Evolutionary conservation across 2,888 invertebrate species (phyloP).

Genomic region (Allophyes oxyacanthae): DNA sequence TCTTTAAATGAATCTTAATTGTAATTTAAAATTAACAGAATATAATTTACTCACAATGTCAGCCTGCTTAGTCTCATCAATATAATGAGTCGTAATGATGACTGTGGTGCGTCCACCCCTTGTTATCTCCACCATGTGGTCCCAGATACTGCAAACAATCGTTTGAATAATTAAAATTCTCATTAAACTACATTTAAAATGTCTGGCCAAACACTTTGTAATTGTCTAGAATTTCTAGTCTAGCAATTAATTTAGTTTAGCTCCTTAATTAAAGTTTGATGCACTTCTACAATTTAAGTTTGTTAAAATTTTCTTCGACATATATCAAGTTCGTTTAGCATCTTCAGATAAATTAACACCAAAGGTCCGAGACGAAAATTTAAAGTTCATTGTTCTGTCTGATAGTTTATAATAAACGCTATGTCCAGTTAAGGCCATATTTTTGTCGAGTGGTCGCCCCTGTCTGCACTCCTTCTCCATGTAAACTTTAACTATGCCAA

Average conservation of each 20-base stretch:
- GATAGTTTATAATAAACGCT: too few species aligned
- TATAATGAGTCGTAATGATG: conserved; percentile 96
- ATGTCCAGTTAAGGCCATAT: too few species aligned
- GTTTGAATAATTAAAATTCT: conserved; percentile 5
- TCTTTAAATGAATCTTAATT: too few species aligned
- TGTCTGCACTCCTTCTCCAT: too few species aligned
- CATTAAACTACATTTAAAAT: conserved; percentile 1
- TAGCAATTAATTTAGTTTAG: conserved; percentile 12
- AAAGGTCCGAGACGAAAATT: neutral
- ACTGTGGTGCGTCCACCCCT: conserved; percentile 93
- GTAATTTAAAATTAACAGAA: neutral
- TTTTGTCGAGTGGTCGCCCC: too few species aligned
- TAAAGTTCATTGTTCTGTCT: neutral
- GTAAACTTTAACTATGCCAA: too few species aligned
- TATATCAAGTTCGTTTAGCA: conserved; percentile 1
- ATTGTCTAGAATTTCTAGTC: conserved; percentile 6
- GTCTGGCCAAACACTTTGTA: conserved; percentile 8
- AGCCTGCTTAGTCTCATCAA: conserved; percentile 96
- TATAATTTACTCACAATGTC: conserved; percentile 91
- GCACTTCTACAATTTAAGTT: conserved; percentile 10
- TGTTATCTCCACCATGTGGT: conserved; percentile 94
- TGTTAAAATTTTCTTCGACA: neutral
- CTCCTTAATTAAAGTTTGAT: neutral
- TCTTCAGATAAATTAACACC: conserved; percentile 7
- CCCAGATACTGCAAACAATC: conserved; percentile 92